These are phyloP conservation scores for Plagiodera versicolora DNA, from an alignment of 2,888 invertebrate species.

Conservation along the genomic window DNA sequence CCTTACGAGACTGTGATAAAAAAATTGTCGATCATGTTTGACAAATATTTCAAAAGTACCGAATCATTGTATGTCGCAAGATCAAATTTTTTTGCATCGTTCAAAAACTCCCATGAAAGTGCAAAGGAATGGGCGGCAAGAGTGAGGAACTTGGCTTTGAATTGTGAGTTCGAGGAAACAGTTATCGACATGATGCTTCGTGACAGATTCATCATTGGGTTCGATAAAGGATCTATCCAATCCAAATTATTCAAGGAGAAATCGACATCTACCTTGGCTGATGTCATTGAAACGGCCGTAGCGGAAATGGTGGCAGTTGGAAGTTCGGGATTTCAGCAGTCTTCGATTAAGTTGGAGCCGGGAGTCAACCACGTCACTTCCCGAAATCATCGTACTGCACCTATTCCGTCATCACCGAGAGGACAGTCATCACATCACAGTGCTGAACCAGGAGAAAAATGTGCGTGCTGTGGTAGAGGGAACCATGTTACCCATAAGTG, in stretches of 20 bases:
- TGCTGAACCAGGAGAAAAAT: slow-evolving; percentile 6
- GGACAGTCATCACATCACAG: background rate
- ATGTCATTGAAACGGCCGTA: slow-evolving; percentile 8
- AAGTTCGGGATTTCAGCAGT: no score
- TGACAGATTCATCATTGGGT: slow-evolving; percentile 15
- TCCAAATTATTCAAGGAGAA: slow-evolving; percentile 16
- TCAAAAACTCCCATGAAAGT: slow-evolving; percentile 12
- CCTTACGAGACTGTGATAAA: no score
- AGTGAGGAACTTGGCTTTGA: slow-evolving; percentile 2
- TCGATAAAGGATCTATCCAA: slow-evolving; percentile 10
- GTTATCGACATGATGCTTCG: slow-evolving; percentile 18
- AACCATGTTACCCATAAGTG: slow-evolving; percentile 17
- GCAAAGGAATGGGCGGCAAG: slow-evolving; percentile 5
- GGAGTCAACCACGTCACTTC: slow-evolving; percentile 8
- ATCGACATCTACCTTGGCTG: slow-evolving; percentile 10
- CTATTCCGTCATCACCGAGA: slow-evolving; percentile 3
- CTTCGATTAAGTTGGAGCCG: slow-evolving; percentile 5
- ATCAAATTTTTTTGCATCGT: slow-evolving; percentile 8
- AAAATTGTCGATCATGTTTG: no score
- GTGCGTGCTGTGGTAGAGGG: slow-evolving; percentile 16
- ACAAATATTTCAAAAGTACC: slow-evolving; percentile 10
- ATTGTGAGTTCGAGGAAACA: slow-evolving; percentile 10
- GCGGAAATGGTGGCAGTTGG: slow-evolving; percentile 19
- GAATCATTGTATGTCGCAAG: slow-evolving; percentile 9
- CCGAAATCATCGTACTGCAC: slow-evolving; percentile 5